Evolutionary conservation across 2,888 invertebrate species (phyloP), one percentile per base, ranked within the genome.

Genomic region (Dinocampus coccinellae): DNA sequence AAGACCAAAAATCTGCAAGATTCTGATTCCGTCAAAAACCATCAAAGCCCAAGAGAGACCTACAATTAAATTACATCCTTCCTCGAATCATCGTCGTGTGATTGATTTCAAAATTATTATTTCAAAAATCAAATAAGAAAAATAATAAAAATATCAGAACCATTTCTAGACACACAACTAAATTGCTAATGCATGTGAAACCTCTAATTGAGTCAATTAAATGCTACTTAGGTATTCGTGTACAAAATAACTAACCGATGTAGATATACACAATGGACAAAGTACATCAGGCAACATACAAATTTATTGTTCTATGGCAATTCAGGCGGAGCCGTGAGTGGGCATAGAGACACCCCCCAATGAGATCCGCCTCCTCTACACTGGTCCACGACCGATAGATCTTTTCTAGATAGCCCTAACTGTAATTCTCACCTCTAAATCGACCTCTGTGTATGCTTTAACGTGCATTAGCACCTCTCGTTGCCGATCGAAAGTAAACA

Each of bases 401-500:
- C 75, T 61, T 57, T 34, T 63, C 67, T 72, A 64, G 74, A 77
- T 78, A 68, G 55, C 74, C 69, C 76, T 73, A 73, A 68, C 73
- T 73, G 77, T 78, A 80, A 82, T 83, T 83, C 81, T 82, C 83
- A 83, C 83, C 81, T 80, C 69, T 66, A 47, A 57, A 34, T 20
- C 33, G 33, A 34, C 36, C 61, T 69, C 47, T 62, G 29, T 58
- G 66, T 70, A 63, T 58, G 63, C 55, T 63, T 47, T 65, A 70
- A 67, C 75, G 77, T 67, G 76, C 78, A 80, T 83, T 83, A 83
- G 79, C 83, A 83, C 83, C 81, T 82, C 42, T 52, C 57, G n/a
- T 65, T 47, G 69, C 57, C 74, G 77, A 83, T 83, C 75, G 83
- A 82, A 79, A 79, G 79, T 75, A 83, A 83, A 83, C 74, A 83